phyloP scores from a whole-genome alignment of 1,140 invertebrate genomes.

The Tyrophagus putrescentiae region DNA sequence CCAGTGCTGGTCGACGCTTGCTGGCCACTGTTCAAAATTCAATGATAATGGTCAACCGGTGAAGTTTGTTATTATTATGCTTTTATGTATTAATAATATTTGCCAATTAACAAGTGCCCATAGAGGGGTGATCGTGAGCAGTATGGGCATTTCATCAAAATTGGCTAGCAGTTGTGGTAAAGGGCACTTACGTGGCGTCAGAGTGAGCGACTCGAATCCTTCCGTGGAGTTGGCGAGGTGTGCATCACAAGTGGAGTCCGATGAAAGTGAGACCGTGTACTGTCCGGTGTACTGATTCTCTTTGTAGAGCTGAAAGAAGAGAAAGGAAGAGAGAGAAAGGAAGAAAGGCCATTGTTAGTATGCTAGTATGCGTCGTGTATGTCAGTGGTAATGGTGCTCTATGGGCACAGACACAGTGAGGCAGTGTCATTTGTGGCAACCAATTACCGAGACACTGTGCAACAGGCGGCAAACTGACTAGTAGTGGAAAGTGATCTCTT shows the following conservation, averaged over 20 bases:
- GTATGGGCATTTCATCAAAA: neutral
- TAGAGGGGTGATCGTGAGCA: neutral
- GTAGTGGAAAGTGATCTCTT: no score
- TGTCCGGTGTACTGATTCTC: conserved; percentile 41
- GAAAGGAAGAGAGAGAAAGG: conserved; percentile 25
- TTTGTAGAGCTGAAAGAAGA: conserved; percentile 40
- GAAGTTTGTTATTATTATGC: no score
- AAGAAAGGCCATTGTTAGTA: neutral
- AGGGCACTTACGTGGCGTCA: conserved; percentile 34
- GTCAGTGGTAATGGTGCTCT: no score
- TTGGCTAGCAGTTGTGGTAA: neutral
- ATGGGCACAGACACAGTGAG: no score
- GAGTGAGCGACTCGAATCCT: conserved; percentile 45
- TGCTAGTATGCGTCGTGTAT: neutral
- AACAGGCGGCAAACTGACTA: no score
- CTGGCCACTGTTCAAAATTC: conserved; percentile 23
- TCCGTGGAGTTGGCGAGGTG: conserved; percentile 42
- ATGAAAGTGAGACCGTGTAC: conserved; percentile 48
- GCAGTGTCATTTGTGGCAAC: no score
- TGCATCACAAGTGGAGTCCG: conserved; percentile 48
- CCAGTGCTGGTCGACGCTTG: conserved; percentile 24
- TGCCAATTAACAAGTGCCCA: neutral
- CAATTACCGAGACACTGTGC: no score
- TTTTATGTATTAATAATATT: no score
- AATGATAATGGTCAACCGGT: no score